Percentiles rank a stretch among this genome's conserved stretches.
Evolutionary conservation across 1,140 invertebrate genomes (phyloP).

Genomic region (Anadara kagoshimensis): DNA sequence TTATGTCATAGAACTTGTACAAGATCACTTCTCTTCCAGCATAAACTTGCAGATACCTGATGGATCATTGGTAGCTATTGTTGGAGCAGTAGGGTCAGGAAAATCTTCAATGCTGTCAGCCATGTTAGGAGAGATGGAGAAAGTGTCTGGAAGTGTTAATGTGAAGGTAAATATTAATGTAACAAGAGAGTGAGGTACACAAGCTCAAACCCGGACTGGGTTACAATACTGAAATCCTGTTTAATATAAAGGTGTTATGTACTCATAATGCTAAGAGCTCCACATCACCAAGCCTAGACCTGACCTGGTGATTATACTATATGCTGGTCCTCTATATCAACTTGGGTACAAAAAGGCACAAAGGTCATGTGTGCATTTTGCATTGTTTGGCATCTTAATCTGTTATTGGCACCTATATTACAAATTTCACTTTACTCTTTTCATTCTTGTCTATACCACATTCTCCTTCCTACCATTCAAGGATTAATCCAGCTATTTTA

Average conservation of each 20-base stretch:
- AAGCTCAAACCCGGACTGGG: neutral
- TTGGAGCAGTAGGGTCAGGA: constrained; percentile 81
- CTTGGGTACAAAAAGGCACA: no score
- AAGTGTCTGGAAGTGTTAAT: constrained; percentile 79
- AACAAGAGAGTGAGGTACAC: neutral
- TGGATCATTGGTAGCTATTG: constrained; percentile 72
- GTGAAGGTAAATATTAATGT: constrained; percentile 75
- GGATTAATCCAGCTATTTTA: no score
- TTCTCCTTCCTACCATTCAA: no score
- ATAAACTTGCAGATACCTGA: constrained; percentile 66
- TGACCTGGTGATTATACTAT: no score
- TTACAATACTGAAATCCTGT: neutral
- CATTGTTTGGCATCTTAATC: neutral
- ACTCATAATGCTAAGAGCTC: neutral
- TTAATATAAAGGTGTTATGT: neutral
- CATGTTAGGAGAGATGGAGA: constrained; percentile 77
- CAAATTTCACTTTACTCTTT: no score
- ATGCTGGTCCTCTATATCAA: neutral
- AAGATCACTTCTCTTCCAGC: constrained; percentile 42
- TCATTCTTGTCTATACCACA: no score
- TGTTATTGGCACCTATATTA: neutral
- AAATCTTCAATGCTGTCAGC: constrained; percentile 82
- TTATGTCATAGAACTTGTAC: no score
- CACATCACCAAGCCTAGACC: neutral
- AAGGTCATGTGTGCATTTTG: neutral